Evolutionary conservation across 2,797 vertebrate genomes (phyloP), one percentile per base, ranked within the genome.

Genomic region (Anguilla pacifica): DNA sequence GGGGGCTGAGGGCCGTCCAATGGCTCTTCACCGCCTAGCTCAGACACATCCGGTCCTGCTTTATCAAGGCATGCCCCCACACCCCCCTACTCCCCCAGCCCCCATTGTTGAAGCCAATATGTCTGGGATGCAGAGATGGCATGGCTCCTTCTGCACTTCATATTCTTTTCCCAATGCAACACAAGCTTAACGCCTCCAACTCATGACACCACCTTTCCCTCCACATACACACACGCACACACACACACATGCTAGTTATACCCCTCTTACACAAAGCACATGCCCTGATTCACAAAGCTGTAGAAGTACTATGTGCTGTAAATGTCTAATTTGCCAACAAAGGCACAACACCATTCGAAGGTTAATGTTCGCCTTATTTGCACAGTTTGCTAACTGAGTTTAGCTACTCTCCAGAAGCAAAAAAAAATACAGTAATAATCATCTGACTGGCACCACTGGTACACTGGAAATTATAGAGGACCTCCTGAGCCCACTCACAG

Each of bases 1-100:
- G 39, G 87, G 84, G 57, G 84, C 89, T 94, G 91, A 94, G 89
- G 91, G 92, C n/a, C 51, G 79, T 10, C 46, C 79, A 82, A 82
- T 77, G 72, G 22, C 79, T 49, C 7, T 19, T 82, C 55, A 51
- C 55, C 49, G 31, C 72, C 87, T 82, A 88, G 43, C 70, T 35
- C 49, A 85, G 57, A 39, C 79, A 43, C 22, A 55, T 82, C 77
- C n/a, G 7, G 72, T 55, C 79, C 55, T 19, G 15, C 53, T 15
- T 39, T 49, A 79, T 43, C 39, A 11, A 86, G 74, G 43, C 19
- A 55, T 51, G n/a, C 7, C 22, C 19, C 31, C 74, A 51, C 13
- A 15, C 19, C 31, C 35, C 55, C 72, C 53, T 10, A 31, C 31
- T 11, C 9, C 70, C 6, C 70, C n/a, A 25, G 2, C 70, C 10